phyloP scores from a whole-genome alignment of 2,113 vertebrate genomes.

The Ailuropoda melanoleuca region DNA sequence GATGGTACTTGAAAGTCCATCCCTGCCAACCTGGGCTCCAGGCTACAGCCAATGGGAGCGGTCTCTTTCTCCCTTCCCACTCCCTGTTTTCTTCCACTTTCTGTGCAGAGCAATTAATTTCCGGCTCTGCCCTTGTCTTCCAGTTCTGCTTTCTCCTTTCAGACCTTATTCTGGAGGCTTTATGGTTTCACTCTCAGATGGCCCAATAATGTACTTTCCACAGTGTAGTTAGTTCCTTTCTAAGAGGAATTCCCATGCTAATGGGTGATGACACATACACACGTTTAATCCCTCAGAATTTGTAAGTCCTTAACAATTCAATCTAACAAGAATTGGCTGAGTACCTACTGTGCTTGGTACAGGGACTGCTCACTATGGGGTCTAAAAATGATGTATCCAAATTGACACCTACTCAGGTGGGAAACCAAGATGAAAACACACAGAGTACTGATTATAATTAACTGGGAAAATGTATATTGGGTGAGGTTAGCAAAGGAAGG shows the following conservation, averaged over 20 bases:
- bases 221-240: not conserved
- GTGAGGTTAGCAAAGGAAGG: not conserved
- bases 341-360: not conserved
- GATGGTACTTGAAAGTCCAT: not conserved
- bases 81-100: not conserved
- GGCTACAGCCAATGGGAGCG: not conserved
- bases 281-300: not conserved
- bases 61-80: not conserved
- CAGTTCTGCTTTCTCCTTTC: not conserved
- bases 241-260: not conserved
- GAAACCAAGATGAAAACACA: slow-evolving; percentile 39
- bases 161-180: not conserved
- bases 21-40: not conserved
- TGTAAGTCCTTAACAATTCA: not conserved
- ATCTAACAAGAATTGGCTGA: slow-evolving; percentile 10
- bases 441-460: not conserved
- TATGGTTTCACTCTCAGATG: not conserved
- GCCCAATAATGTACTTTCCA: not conserved
- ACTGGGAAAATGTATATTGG: not conserved
- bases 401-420: not conserved
- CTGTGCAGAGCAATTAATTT: not conserved
- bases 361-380: not conserved
- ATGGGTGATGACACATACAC: not conserved
- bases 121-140: not conserved
- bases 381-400: not conserved